A percentile compares a stretch with the other conserved stretches of the same genome.
These are phyloP conservation scores for Eumerus sabulonum DNA, from an alignment of 2,888 invertebrate species.

Conservation along the genomic window DNA sequence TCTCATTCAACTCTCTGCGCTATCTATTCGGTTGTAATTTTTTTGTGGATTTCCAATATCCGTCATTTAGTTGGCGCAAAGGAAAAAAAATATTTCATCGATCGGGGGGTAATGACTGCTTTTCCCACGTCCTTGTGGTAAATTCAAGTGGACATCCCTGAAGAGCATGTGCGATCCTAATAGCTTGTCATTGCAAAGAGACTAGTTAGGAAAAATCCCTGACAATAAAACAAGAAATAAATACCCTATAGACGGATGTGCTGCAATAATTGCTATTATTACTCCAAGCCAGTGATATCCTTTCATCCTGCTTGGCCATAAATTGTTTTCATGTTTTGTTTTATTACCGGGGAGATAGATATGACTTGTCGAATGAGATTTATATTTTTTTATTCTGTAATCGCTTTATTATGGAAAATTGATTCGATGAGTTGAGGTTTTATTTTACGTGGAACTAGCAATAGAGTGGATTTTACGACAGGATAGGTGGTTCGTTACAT, in stretches of 20 bases:
- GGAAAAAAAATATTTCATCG: too few relatives aligned
- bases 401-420: slow-evolving; percentile 24
- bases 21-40: not conserved
- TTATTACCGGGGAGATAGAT: slow-evolving; percentile 20
- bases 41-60: slow-evolving; percentile 23
- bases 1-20: too few relatives aligned
- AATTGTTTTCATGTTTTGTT: not conserved
- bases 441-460: too few relatives aligned
- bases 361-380: slow-evolving; percentile 39
- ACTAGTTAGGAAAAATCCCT: not conserved
- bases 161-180: slow-evolving; percentile 18
- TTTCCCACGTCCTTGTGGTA: not conserved
- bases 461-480: too few relatives aligned
- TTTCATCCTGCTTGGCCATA: slow-evolving; percentile 12
- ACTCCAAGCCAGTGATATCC: slow-evolving; percentile 22
- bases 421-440: not conserved
- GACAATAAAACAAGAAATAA: not conserved
- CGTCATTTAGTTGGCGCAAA: not conserved
- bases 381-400: slow-evolving; percentile 13
- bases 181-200: not conserved
- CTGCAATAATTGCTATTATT: slow-evolving; percentile 32
- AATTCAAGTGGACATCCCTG: slow-evolving; percentile 11
- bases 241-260: too few relatives aligned
- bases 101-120: too few relatives aligned
- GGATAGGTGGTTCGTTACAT: too few relatives aligned